Evolutionary conservation across 2,888 invertebrate species (phyloP).

Genomic region (Myopa testacea): DNA sequence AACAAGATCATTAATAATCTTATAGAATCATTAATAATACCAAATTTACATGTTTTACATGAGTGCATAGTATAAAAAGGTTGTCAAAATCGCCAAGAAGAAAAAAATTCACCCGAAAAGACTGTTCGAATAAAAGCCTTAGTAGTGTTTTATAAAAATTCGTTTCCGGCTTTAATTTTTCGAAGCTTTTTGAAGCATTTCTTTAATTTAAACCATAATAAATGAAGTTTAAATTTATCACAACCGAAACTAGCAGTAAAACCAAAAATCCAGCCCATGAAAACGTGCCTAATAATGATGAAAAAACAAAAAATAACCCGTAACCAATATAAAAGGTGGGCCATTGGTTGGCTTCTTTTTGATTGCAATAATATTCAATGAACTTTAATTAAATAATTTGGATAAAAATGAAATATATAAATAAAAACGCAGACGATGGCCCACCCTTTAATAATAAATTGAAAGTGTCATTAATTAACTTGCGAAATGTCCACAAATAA

Average conservation of each 20-base stretch:
- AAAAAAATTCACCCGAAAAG: background rate
- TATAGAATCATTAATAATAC: too few relatives aligned
- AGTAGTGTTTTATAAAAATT: background rate
- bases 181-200: background rate
- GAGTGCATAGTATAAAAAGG: background rate
- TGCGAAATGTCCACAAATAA: too few relatives aligned
- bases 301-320: background rate
- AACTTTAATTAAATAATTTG: too few relatives aligned
- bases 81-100: background rate
- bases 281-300: constrained; percentile 22
- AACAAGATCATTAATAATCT: too few relatives aligned
- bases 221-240: background rate
- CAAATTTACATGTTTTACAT: too few relatives aligned
- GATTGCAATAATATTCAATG: too few relatives aligned
- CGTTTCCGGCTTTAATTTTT: background rate
- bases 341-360: too few relatives aligned
- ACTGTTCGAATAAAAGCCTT: constrained; percentile 9
- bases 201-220: background rate
- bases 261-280: constrained; percentile 11
- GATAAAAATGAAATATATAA: too few relatives aligned
- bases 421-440: too few relatives aligned
- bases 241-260: background rate
- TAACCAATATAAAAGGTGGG: too few relatives aligned
- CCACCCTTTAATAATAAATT: too few relatives aligned
- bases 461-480: too few relatives aligned